Base-by-base conservation (phyloP, 2,888 invertebrate genomes). In the Xestia rhomboidea region DNA sequence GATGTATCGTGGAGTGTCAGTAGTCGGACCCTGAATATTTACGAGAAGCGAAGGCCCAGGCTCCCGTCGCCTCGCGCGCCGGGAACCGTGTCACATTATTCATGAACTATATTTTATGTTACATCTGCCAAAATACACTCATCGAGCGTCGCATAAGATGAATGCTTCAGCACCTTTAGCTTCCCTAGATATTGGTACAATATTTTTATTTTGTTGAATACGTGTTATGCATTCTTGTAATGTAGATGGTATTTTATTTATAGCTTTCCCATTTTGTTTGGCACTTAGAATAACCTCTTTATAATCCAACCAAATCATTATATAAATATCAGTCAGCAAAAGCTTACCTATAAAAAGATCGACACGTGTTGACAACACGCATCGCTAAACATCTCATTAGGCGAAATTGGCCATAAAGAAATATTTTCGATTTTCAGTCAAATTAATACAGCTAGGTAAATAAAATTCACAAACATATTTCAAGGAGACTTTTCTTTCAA, bases 21-120 rank as follows among this genome's bases (percentile, higher is more conserved):
- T 88, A 91, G 92, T 91, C 89, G 93, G 93, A 93, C 93, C 93
- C 93, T 94, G 95, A 95, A 95, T 95, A 95, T 95, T 95, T 95
- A 95, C 94, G 93, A 94, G 90, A 91, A 88, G 88, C 86, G 89
- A 86, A 86, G 89, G 87, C 88, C 86, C 88, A 72, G 86, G 81
- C 87, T 84, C 84, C 88, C 82, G 79, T 73, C 84, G 83, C 86
- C 77, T 73, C 77, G 81, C 86, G 84, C 84, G 84, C 87, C 89
- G 90, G 89, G 90, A 90, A 89, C 86, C 89, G 89, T 91, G 92
- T 90, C 93, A 93, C 93, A 94, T 94, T 94, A 94, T 95, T 95
- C 94, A 95, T 94, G 92, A 92, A 90, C 90, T 89, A 90, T 91
- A 92, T 91, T 91, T 89, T 93, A 84, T 87, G 86, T 84, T 87